These are phyloP conservation scores for Benitochromis conjunctus DNA, from an alignment of 2,113 vertebrate species.

Conservation along the genomic window DNA sequence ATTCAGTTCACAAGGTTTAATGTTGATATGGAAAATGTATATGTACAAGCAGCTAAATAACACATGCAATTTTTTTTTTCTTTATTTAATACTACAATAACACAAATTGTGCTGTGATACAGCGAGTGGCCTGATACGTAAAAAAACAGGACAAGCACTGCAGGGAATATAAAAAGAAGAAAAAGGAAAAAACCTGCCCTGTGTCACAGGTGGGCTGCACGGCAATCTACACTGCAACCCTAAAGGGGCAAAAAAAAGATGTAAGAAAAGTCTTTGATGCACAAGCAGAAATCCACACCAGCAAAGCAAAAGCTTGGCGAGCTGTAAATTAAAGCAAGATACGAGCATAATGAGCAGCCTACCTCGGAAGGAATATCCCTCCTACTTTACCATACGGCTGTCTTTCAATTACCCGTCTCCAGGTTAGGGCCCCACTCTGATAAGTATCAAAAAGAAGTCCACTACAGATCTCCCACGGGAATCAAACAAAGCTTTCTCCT, in stretches of 20 bases:
- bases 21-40: not conserved
- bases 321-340: not conserved
- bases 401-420: not conserved
- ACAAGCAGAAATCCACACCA: not conserved
- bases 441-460: not conserved
- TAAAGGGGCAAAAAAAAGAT: not conserved
- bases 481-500: not conserved
- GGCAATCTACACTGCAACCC: not conserved
- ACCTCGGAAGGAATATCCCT: not conserved
- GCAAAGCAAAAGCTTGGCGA: not conserved
- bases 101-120: not conserved
- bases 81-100: not conserved
- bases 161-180: not conserved
- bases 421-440: not conserved
- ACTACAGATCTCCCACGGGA: not conserved
- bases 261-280: not conserved
- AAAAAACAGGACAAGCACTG: not conserved
- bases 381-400: not conserved
- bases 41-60: not conserved
- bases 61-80: fast-evolving
- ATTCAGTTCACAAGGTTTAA: not conserved
- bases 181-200: not conserved
- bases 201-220: fast-evolving
- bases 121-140: fast-evolving
- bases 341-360: not conserved